Base-by-base conservation (phyloP, 2,113 vertebrate species). In the Poeciliopsis occidentalis region DNA sequence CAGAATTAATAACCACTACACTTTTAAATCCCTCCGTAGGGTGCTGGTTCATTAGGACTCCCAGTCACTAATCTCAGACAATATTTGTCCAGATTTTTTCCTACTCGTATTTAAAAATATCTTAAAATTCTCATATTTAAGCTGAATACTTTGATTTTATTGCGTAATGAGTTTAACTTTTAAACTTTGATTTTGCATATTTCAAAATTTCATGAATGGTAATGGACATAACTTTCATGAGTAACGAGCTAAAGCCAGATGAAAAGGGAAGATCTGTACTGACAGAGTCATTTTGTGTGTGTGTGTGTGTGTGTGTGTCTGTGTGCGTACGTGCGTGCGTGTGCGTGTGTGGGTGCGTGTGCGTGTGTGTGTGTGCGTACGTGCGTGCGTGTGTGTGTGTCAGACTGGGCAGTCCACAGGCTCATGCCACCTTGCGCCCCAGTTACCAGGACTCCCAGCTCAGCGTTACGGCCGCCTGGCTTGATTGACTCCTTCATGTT, bases 401-500 rank as follows among this genome's bases (percentile, higher is more conserved):
- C 69, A 51, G 82, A 74, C 37, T 71, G 57, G 26, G 60, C 57
- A 60, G 31, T 44, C 71, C 84, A 80, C 78, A 12, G 12, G 51
- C 32, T 91, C 88, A 91, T 80, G 71, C 81, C 80, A 73, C 68
- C 62, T 34, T 67, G 67, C 82, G 87, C 66, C 85, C 90, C 80
- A 90, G 77, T 91, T 87, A 87, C 71, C 74, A 73, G 41, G 15
- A 73, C 79, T 83, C 73, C 67, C 62, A 57, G 6, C 69, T 67
- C 76, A 70, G 65, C 72, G 81, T 72, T 70, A 76, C 15, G 75
- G 79, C 76, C 75, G 68, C 76, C n/a, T 12, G 32, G 69, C 64
- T 75, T 74, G 82, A 72, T 76, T 17, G 34, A 76, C 79, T 75
- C 85, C 69, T 76, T 61, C 62, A 68, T 63, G 76, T 68, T 75